Conservation (phyloP, 2,797 vertebrate genomes). For the Malurus leucopterus region DNA sequence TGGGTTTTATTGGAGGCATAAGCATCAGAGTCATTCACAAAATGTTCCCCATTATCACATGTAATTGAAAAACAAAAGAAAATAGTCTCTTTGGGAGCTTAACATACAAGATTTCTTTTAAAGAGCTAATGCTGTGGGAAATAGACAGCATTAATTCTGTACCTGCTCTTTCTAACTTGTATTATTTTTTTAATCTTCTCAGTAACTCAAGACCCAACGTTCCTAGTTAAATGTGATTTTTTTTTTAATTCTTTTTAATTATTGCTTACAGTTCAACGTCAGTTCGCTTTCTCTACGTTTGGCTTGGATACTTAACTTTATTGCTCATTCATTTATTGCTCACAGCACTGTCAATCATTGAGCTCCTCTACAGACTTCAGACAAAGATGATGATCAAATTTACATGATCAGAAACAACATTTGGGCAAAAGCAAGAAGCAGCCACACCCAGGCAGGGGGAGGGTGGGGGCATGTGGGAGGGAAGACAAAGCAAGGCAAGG, state of each 20-base stretch:
- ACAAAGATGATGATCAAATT: not conserved
- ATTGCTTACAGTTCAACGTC: not conserved
- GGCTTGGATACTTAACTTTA: conserved; percentile 6
- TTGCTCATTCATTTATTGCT: conserved; percentile 2
- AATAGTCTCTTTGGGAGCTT: conserved; percentile 15
- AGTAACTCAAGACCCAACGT: not conserved
- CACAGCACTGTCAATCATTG: not conserved
- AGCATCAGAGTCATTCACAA: conserved; percentile 13
- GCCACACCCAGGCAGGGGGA: fast-evolving
- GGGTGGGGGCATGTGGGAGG: fast-evolving
- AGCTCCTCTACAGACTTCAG: not conserved
- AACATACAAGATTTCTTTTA: conserved; percentile 9
- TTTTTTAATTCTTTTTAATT: not conserved
- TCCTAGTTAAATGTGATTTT: not conserved
- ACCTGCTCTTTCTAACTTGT: not conserved
- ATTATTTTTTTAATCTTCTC: not conserved
- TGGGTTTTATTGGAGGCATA: conserved; percentile 12
- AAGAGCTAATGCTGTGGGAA: not conserved
- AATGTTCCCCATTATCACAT: conserved; percentile 10
- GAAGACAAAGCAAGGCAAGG: not conserved
- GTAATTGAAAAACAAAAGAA: conserved; percentile 46
- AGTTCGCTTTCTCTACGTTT: not conserved
- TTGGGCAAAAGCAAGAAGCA: not conserved
- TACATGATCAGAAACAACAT: not conserved
- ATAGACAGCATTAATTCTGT: not conserved